Evolutionary conservation across 2,888 invertebrate genomes (phyloP), one percentile per base, ranked within the genome.

Genomic region (Cryptocheilus praepositus): DNA sequence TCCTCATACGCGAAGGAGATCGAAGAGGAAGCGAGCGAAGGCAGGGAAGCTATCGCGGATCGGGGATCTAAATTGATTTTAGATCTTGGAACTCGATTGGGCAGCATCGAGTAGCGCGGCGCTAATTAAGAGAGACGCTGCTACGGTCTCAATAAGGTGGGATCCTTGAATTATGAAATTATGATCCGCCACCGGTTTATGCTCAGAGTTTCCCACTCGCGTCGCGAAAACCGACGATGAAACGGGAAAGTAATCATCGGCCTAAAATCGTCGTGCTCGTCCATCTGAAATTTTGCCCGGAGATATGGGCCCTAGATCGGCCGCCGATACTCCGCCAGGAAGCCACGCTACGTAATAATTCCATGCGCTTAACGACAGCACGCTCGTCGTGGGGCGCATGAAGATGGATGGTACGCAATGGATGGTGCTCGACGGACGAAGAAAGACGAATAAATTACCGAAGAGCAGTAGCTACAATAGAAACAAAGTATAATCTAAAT

Each of bases 1-100:
- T 3, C 25, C 25, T 25, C 25, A 25, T 25, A 25, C 25, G 25
- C 25, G 25, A 25, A 59, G 58, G 60, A 56, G 46, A 62, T 59
- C 28, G 56, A 4, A 52, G 61, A 58, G 56, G 65, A 64, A 36
- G 7, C 36, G 58, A 52, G 45, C 61, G 64, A 52, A 52, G 58
- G 45, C 18, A 52, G 22, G 19, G 28, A 21, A 3, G 66, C 74
- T 84, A 84, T 84, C 84, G 77, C 64, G 63, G 55, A 66, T 67
- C 73, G 64, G 71, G 76, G 81, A 84, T 84, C 84, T 83, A 84
- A 84, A 84, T 84, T 84, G 84, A 84, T 84, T 84, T 83, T 82
- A 83, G 84, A 84, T 84, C 81, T 71, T 72, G 73, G 60, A 72
- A 81, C 64, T 78, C 80, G 83, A 84, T 84, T 82, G 78, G 75